Percentiles rank a stretch among this genome's conserved stretches.
These are phyloP conservation scores for Leptoclinus maculatus DNA, from an alignment of 2,797 vertebrate genomes.

Conservation along the genomic window DNA sequence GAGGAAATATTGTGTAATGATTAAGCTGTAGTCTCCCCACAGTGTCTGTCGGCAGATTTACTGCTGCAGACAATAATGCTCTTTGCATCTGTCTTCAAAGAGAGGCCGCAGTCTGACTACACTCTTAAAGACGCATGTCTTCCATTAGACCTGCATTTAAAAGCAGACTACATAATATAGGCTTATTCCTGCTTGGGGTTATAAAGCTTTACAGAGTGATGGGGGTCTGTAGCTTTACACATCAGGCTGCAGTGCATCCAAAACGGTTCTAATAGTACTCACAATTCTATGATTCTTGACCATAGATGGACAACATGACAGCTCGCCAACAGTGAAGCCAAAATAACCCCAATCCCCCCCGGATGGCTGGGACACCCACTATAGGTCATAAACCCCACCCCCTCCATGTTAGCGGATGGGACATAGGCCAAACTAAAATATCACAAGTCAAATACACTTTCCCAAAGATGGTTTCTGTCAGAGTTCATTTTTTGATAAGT, in stretches of 20 bases:
- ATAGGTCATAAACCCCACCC: no score
- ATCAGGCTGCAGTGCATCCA: not conserved
- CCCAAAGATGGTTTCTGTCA: no score
- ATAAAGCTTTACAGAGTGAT: not conserved
- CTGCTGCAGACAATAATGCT: not conserved
- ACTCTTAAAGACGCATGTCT: not conserved
- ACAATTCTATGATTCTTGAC: no score
- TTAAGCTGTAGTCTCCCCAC: not conserved
- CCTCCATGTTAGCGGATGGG: no score
- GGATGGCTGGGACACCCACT: no score
- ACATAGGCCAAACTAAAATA: no score
- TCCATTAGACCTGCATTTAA: not conserved
- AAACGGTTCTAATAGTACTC: not conserved
- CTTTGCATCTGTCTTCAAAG: not conserved
- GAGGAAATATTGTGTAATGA: not conserved
- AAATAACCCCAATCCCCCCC: no score
- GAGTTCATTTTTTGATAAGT: no score
- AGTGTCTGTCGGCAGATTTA: not conserved
- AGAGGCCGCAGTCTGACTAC: not conserved
- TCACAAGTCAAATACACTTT: no score
- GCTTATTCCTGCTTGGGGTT: not conserved
- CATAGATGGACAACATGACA: no score
- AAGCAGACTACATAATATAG: not conserved
- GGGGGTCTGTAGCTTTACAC: not conserved
- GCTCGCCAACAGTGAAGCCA: no score